Evolutionary conservation across 2,113 vertebrate species (phyloP).

Genomic region (Lepus europaeus): DNA sequence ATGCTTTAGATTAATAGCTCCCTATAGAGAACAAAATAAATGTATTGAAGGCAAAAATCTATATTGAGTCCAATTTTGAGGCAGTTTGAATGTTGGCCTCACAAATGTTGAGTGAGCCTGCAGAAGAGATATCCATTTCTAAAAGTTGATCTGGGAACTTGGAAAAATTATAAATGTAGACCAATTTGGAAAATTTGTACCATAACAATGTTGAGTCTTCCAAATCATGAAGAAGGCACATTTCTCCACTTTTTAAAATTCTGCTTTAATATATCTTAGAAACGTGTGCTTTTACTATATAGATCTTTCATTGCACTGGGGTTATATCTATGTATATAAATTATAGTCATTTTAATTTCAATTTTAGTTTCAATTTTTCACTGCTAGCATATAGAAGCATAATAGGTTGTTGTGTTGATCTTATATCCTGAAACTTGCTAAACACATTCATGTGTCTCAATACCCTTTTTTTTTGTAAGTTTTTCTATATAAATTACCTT

Average conservation of each 20-base stretch:
- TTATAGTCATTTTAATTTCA: background rate
- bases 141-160: too few species aligned
- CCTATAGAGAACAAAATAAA: background rate
- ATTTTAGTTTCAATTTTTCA: background rate
- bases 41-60: background rate
- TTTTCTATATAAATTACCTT: background rate
- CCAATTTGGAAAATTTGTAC: background rate
- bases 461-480: background rate
- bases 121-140: too few species aligned
- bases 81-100: rapidly evolving
- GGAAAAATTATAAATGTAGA: background rate
- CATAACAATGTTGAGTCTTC: background rate
- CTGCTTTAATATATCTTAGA: background rate
- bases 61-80: background rate
- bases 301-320: background rate
- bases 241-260: background rate
- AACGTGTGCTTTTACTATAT: background rate
- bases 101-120: rapidly evolving
- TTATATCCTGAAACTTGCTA: background rate
- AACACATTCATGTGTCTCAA: background rate
- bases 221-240: background rate
- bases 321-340: too few species aligned
- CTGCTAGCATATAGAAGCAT: background rate
- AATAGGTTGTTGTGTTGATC: background rate
- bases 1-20: background rate